A percentile compares a stretch with the other conserved stretches of the same genome.
Evolutionary conservation across 1,140 invertebrate genomes (phyloP).

Genomic region (Caenorhabditis remanei): DNA sequence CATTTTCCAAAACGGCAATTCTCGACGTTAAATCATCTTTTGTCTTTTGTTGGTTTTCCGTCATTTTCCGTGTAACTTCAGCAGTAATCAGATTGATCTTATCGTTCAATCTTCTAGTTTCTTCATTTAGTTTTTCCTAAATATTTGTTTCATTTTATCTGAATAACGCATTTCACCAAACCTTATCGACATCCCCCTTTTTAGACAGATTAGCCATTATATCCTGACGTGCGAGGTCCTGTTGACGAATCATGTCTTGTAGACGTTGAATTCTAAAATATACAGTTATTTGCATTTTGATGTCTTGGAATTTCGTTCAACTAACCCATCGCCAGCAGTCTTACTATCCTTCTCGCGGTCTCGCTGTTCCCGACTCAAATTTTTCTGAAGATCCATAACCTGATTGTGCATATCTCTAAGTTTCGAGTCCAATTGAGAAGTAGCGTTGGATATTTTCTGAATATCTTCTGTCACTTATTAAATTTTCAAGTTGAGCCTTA

Average conservation of each 20-base stretch:
- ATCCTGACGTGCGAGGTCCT: conserved; percentile 71
- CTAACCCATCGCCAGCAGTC: conserved; percentile 23
- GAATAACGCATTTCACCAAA: neutral
- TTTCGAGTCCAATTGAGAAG: conserved; percentile 71
- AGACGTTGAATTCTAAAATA: conserved; percentile 69
- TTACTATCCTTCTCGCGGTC: conserved; percentile 37
- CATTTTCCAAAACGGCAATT: conserved; percentile 69
- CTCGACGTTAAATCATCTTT: conserved; percentile 71
- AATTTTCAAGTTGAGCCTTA: conserved; percentile 25
- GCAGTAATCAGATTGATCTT: conserved; percentile 71
- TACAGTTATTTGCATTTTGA: neutral
- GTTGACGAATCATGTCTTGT: conserved; percentile 73
- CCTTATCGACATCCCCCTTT: conserved; percentile 68
- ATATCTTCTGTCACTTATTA: neutral
- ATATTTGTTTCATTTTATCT: neutral
- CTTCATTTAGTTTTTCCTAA: conserved; percentile 71
- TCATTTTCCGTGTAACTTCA: conserved; percentile 67
- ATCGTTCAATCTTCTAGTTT: conserved; percentile 71
- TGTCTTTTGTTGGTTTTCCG: conserved; percentile 70
- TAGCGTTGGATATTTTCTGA: conserved; percentile 70
- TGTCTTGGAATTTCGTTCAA: neutral
- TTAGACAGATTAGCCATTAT: conserved; percentile 69
- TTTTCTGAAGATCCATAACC: conserved; percentile 71
- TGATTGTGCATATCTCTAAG: conserved; percentile 71
- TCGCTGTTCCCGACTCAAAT: conserved; percentile 51